Evolutionary conservation across 2,797 vertebrate species (phyloP).

Genomic region (Oryzias sinensis): DNA sequence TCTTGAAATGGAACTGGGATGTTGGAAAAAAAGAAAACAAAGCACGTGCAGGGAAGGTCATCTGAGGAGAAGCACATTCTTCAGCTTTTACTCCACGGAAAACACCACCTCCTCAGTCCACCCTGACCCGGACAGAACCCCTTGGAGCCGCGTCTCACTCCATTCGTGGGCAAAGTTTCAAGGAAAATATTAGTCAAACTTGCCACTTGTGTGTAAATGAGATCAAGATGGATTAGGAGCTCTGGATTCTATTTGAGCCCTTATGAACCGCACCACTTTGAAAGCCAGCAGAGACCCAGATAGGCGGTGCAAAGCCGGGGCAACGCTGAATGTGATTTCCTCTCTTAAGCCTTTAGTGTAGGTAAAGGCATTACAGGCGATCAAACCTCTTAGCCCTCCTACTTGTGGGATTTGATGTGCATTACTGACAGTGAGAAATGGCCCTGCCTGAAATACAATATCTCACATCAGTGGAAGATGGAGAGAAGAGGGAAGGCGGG

Average conservation of each 20-base stretch:
- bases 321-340: slow-evolving; percentile 78
- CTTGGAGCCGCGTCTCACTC: slow-evolving; percentile 41
- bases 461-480: slow-evolving; percentile 64
- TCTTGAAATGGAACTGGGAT: background rate
- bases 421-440: slow-evolving; percentile 84
- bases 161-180: slow-evolving; percentile 60
- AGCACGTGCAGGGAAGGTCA: slow-evolving; percentile 53
- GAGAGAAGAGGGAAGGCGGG: slow-evolving; percentile 20
- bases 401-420: slow-evolving; percentile 77
- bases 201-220: slow-evolving; percentile 73
- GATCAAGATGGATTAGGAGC: slow-evolving; percentile 77
- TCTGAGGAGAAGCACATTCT: slow-evolving; percentile 64
- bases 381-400: slow-evolving; percentile 75
- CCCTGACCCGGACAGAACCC: slow-evolving; percentile 48
- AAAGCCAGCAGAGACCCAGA: slow-evolving; percentile 63
- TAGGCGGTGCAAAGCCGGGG: slow-evolving; percentile 49
- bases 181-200: slow-evolving; percentile 79
- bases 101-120: slow-evolving; percentile 55
- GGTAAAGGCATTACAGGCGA: slow-evolving; percentile 75
- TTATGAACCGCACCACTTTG: slow-evolving; percentile 50
- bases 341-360: slow-evolving; percentile 70
- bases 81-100: slow-evolving; percentile 64
- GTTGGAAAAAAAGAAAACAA: slow-evolving; percentile 3
- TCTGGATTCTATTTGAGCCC: slow-evolving; percentile 70
- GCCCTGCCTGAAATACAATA: slow-evolving; percentile 78